Evolutionary conservation across 2,888 invertebrate species (phyloP).

Genomic region (Pachliopta kotzebuea): DNA sequence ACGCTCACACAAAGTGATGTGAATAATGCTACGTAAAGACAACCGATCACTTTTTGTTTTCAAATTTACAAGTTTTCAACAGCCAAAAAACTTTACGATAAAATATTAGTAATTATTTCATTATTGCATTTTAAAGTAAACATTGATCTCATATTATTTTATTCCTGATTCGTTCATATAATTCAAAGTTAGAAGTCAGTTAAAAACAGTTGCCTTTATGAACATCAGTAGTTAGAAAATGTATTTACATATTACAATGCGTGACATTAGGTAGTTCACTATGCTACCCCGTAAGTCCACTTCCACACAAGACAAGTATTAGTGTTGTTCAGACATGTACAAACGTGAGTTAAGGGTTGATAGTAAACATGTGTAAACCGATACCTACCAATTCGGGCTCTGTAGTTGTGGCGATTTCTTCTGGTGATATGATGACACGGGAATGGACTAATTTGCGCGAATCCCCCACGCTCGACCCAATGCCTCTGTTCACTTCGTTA

Average conservation of each 20-base stretch:
- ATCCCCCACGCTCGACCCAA: slow-evolving; percentile 42
- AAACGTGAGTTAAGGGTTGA: slow-evolving; percentile 37
- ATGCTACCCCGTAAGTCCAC: slow-evolving; percentile 54
- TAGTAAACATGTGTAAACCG: not conserved
- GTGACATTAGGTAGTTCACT: slow-evolving; percentile 45
- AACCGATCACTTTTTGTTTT: slow-evolving; percentile 37
- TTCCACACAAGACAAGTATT: slow-evolving; percentile 47
- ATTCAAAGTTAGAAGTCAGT: not conserved
- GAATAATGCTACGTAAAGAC: slow-evolving; percentile 55
- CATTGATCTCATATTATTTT: not conserved
- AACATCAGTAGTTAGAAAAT: slow-evolving; percentile 60
- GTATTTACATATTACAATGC: slow-evolving; percentile 51
- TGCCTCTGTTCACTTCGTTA: slow-evolving; percentile 50
- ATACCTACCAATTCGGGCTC: slow-evolving; percentile 66
- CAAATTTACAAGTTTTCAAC: not conserved
- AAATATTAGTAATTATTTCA: not conserved
- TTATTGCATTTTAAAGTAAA: not conserved
- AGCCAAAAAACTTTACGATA: not conserved
- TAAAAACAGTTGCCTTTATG: slow-evolving; percentile 51
- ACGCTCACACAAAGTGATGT: slow-evolving; percentile 74
- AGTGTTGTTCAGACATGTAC: slow-evolving; percentile 41
- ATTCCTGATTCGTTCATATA: too few relatives aligned
- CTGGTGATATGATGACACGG: slow-evolving; percentile 46
- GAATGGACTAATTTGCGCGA: slow-evolving; percentile 50
- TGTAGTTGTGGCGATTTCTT: slow-evolving; percentile 52